Percentiles rank a stretch among this genome's conserved stretches.
Evolutionary conservation across 2,797 vertebrate species (phyloP).

Genomic region (Bryconaethiops microstoma): DNA sequence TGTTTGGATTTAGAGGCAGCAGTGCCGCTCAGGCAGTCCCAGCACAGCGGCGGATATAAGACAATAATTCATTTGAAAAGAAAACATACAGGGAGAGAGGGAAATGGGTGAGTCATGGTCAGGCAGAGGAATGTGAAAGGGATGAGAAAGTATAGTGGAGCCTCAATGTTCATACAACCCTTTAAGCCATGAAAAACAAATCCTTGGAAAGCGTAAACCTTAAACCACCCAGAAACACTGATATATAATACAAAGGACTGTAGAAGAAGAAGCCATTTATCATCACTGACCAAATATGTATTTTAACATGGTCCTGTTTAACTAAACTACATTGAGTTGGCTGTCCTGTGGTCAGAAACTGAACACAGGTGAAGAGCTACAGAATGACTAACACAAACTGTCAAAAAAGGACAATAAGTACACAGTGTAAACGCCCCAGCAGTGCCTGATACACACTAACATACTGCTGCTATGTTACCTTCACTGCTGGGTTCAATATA

Average conservation of each 20-base stretch:
- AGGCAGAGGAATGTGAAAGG: constrained; percentile 21
- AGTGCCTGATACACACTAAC: too few relatives aligned
- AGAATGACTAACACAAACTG: background rate
- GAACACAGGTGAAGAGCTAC: background rate
- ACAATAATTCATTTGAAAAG: constrained; percentile 53
- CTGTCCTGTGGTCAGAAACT: background rate
- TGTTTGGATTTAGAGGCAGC: constrained; percentile 47
- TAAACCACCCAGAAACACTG: background rate
- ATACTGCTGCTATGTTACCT: too few relatives aligned
- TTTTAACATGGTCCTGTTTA: background rate
- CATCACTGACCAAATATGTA: background rate
- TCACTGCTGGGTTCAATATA: too few relatives aligned
- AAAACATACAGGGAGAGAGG: constrained; percentile 35
- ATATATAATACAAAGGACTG: background rate
- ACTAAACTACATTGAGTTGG: background rate
- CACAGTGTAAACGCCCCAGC: too few relatives aligned
- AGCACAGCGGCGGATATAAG: constrained; percentile 36
- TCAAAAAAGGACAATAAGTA: too few relatives aligned
- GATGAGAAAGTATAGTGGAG: constrained; percentile 23
- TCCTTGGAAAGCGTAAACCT: background rate
- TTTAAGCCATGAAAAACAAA: background rate
- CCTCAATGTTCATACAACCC: background rate
- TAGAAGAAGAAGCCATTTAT: too few relatives aligned
- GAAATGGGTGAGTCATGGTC: constrained; percentile 35
- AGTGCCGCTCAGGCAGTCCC: constrained; percentile 17